These are phyloP conservation scores for Egretta garzetta DNA, from an alignment of 2,113 vertebrate genomes.

Conservation along the genomic window DNA sequence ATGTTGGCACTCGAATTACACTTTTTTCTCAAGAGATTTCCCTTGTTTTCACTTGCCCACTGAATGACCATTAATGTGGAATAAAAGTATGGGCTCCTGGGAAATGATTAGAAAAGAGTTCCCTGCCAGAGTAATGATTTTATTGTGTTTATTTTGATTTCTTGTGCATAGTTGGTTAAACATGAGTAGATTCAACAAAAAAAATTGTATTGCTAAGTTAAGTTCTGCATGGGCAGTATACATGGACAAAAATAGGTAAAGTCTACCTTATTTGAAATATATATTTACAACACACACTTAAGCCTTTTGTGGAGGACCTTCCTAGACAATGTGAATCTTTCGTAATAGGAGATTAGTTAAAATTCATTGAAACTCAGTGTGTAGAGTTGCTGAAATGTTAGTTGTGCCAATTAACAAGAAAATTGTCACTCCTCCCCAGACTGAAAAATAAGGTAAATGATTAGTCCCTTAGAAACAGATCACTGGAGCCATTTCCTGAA, in stretches of 20 bases:
- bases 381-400: neutral
- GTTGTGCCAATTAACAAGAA: neutral
- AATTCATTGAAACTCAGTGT: neutral
- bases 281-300: neutral
- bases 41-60: neutral
- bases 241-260: neutral
- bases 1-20: neutral
- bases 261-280: neutral
- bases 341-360: neutral
- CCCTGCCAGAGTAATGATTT: neutral
- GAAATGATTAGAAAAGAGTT: neutral
- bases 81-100: neutral
- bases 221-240: neutral
- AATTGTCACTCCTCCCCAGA: neutral
- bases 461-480: neutral
- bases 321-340: neutral
- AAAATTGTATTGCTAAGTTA: neutral
- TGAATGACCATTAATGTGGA: neutral
- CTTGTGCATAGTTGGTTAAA: neutral
- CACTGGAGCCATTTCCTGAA: neutral
- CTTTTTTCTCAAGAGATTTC: neutral
- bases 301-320: neutral
- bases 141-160: neutral
- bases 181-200: neutral
- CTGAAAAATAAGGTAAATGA: neutral